Conservation (phyloP, 2,113 vertebrate species). For the Nematolebias whitei region DNA sequence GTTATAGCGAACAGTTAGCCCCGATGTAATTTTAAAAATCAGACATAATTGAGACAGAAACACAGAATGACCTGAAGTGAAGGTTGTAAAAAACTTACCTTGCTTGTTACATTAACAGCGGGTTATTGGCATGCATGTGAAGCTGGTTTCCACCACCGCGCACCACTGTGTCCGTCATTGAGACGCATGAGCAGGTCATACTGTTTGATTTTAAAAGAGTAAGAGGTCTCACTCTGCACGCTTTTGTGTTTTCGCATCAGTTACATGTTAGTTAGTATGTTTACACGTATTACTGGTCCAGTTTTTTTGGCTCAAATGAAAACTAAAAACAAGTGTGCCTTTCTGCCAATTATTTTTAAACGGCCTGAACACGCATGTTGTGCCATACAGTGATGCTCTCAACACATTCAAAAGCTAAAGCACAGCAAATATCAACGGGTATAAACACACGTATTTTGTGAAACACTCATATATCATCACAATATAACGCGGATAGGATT, state of each 20-base stretch:
- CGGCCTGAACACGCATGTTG: background rate
- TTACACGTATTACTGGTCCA: background rate
- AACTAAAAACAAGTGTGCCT: background rate
- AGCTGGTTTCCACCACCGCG: background rate
- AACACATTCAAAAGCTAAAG: background rate
- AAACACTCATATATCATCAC: too few relatives aligned
- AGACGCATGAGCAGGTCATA: constrained; percentile 17
- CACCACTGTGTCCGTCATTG: constrained; percentile 22
- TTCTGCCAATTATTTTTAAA: too few relatives aligned
- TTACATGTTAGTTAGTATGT: too few relatives aligned
- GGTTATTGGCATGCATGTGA: background rate
- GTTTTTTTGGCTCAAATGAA: background rate
- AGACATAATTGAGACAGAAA: background rate
- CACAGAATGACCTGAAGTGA: background rate
- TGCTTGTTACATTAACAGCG: background rate
- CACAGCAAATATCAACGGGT: background rate
- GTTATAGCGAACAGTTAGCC: too few relatives aligned
- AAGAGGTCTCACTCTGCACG: constrained; percentile 26
- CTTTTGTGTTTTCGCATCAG: background rate
- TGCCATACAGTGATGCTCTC: too few relatives aligned
- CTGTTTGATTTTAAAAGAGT: accelerated
- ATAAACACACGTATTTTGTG: too few relatives aligned
- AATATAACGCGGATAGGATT: too few relatives aligned
- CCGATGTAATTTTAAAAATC: background rate
- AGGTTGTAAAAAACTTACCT: constrained; percentile 10